phyloP scores from a whole-genome alignment of 2,113 vertebrate genomes.

The Lonchura striata region DNA sequence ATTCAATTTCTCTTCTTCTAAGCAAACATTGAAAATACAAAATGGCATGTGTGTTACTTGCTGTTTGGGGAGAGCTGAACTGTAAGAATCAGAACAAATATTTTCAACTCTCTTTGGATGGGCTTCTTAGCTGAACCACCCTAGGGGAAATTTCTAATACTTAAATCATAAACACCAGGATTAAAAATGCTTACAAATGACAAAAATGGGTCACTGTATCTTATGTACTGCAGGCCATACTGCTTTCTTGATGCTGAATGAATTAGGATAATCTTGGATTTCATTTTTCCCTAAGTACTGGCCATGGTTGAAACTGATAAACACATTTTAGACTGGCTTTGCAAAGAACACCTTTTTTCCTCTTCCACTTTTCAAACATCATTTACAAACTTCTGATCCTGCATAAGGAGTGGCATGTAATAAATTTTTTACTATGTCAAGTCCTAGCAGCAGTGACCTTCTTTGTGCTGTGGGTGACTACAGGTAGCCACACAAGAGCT shows the following conservation, averaged over 20 bases:
- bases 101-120: constrained; percentile 32
- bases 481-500: neutral
- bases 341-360: neutral
- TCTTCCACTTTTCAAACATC: neutral
- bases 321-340: neutral
- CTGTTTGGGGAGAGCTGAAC: constrained; percentile 23
- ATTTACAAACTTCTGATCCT: neutral
- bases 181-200: constrained; percentile 62
- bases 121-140: constrained; percentile 20
- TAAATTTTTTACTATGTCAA: neutral
- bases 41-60: constrained; percentile 18
- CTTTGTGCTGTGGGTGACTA: neutral
- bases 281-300: constrained; percentile 6
- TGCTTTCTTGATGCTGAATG: constrained; percentile 23
- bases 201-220: constrained; percentile 65
- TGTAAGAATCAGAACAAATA: constrained; percentile 10
- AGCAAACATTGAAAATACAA: constrained; percentile 3
- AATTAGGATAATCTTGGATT: constrained; percentile 57
- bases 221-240: constrained; percentile 43
- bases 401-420: neutral
- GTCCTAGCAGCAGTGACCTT: neutral
- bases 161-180: constrained; percentile 59
- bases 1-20: neutral
- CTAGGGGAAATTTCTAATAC: constrained; percentile 37
- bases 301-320: neutral